Evolutionary conservation across 2,113 vertebrate genomes (phyloP), one percentile per base, ranked within the genome.

Genomic region (Noturus placidus): DNA sequence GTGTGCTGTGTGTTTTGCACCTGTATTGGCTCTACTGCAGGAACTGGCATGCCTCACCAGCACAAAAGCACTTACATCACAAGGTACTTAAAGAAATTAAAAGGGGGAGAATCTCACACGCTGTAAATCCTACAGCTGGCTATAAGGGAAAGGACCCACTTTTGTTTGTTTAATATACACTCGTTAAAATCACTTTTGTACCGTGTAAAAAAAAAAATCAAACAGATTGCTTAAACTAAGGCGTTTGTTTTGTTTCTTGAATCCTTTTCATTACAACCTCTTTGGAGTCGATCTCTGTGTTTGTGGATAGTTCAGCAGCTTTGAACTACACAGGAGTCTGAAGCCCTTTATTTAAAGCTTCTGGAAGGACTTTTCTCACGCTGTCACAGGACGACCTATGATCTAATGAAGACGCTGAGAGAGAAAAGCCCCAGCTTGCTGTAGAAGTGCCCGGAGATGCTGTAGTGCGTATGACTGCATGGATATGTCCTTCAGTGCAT

Each of bases 1-100:
- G 83, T 67, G 63, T 74, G 65, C 57, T 83, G n/a, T 72, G 69
- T 86, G 87, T 84, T 83, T 52, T 82, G 85, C 77, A 87, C 88
- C 83, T 89, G 83, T 86, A 83, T 79, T 52, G 72, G 72, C 84
- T 74, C 33, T 79, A 22, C 77, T 83, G 85, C 82, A 82, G 85
- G 50, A 57, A 46, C 77, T 89, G 89, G 89, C 88, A 87, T 46
- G 79, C 72, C 7, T 63, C 35, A 67, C 33, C 61, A 65, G 74
- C 86, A 67, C 57, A 63, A 86, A 83, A 89, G 52, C 83, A 84
- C 85, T 92, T 90, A 90, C 90, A 89, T 92, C 91, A 90, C 87
- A 84, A 91, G 87, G 81, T 93, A 93, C 92, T 91, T 91, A 90
- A 93, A 92, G 87, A 92, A 92, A 92, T 93, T 91, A 91, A 91